Evolutionary conservation across 37 sponge, comb jelly and placozoan species (phyloP).

Genomic region (Corticium candelabrum): DNA sequence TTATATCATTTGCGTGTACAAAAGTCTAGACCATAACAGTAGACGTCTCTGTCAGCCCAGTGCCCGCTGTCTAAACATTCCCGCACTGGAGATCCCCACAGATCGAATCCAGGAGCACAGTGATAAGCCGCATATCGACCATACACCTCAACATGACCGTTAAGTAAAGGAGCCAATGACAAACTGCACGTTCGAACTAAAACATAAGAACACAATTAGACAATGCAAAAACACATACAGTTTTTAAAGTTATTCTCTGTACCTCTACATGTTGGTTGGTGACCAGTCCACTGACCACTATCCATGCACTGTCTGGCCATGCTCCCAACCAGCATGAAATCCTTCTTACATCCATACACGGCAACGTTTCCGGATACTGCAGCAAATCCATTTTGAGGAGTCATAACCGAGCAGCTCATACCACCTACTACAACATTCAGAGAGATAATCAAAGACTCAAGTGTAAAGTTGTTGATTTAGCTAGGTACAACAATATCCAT

Average conservation of each 20-base stretch:
- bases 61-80: neutral
- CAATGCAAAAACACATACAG: no score
- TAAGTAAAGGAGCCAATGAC: neutral
- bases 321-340: neutral
- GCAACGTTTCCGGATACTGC: neutral
- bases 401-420: no score
- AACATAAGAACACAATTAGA: no score
- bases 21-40: neutral
- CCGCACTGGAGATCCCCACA: neutral
- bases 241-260: neutral
- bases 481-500: no score
- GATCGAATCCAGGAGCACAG: neutral
- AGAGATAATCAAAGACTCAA: no score
- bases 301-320: neutral
- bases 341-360: neutral
- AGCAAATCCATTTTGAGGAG: neutral
- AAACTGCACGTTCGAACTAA: neutral
- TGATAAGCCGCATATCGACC: neutral
- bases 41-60: neutral
- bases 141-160: neutral
- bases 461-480: no score
- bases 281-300: neutral
- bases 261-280: neutral
- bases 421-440: no score
- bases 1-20: neutral